phyloP scores from a whole-genome alignment of 2,888 invertebrate genomes.

The Pemphredon lugubris region DNA sequence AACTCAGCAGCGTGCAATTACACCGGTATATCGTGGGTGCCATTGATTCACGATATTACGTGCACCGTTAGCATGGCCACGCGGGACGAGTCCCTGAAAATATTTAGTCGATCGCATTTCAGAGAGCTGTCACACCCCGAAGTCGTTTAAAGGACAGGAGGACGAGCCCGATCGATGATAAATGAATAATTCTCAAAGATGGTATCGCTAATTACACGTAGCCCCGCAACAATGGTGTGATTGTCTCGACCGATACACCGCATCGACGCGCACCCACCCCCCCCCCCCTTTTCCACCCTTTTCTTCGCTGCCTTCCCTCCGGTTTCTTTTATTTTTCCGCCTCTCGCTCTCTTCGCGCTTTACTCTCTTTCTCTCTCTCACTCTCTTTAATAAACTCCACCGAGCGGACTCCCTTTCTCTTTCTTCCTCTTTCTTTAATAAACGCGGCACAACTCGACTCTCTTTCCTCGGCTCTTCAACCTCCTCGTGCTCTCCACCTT shows the following conservation, averaged over 20 bases:
- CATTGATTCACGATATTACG: background rate
- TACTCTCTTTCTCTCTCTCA: background rate
- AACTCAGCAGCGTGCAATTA: background rate
- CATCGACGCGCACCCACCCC: slow-evolving; percentile 20
- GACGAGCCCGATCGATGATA: slow-evolving; percentile 60
- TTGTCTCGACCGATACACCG: slow-evolving; percentile 72
- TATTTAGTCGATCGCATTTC: slow-evolving; percentile 32
- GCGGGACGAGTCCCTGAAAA: no score
- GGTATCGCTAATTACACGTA: slow-evolving; percentile 77
- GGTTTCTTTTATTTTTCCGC: slow-evolving; percentile 1
- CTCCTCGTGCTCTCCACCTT: slow-evolving; percentile 14
- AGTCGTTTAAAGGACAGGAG: slow-evolving; percentile 58
- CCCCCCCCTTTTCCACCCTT: slow-evolving; percentile 41
- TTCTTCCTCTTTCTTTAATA: background rate
- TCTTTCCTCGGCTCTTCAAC: background rate
- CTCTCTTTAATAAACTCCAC: background rate
- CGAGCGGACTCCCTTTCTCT: background rate
- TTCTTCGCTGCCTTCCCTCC: slow-evolving; percentile 14
- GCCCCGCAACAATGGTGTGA: slow-evolving; percentile 75
- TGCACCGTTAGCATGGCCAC: background rate
- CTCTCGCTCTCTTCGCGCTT: background rate
- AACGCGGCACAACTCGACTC: background rate
- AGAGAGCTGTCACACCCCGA: slow-evolving; percentile 27
- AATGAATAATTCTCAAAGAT: slow-evolving; percentile 77
- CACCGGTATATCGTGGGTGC: background rate